These are phyloP conservation scores for Microtus richardsoni DNA, from an alignment of 2,113 vertebrate species.

Conservation along the genomic window DNA sequence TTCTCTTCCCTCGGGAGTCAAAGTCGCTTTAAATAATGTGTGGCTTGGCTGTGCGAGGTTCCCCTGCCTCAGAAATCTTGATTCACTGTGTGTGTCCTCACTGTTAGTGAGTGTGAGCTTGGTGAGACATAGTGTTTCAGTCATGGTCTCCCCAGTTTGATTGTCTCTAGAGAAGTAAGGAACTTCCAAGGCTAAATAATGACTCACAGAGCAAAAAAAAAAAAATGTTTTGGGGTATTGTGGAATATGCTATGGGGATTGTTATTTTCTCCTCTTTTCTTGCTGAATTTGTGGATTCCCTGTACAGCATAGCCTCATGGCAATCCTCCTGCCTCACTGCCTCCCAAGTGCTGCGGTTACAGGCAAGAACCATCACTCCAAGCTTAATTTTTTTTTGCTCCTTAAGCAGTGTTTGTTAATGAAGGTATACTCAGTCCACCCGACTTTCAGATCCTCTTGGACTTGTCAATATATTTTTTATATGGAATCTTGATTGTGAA, in stretches of 20 bases:
- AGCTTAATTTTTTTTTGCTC: not conserved
- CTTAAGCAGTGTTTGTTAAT: not conserved
- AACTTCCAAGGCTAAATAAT: not conserved
- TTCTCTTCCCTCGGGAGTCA: constrained; percentile 48
- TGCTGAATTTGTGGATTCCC: not conserved
- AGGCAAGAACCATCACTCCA: not conserved
- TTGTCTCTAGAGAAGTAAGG: not conserved
- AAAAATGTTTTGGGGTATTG: not conserved
- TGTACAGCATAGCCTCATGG: not conserved
- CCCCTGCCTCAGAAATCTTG: not conserved
- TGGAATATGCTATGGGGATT: not conserved
- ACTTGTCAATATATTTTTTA: not conserved
- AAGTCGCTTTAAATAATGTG: constrained; percentile 64
- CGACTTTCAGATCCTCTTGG: not conserved
- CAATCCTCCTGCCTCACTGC: not conserved
- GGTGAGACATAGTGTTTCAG: not conserved
- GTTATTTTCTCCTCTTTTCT: not conserved
- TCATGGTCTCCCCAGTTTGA: not conserved
- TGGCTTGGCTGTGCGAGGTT: not conserved
- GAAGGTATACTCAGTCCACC: not conserved
- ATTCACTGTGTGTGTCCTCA: not conserved
- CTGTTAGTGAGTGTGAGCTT: not conserved
- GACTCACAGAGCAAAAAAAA: not conserved
- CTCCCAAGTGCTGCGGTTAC: not conserved
- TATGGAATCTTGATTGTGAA: not conserved